Base-by-base conservation (phyloP, 2,888 invertebrate genomes). In the Ecliptopera silaceata region DNA sequence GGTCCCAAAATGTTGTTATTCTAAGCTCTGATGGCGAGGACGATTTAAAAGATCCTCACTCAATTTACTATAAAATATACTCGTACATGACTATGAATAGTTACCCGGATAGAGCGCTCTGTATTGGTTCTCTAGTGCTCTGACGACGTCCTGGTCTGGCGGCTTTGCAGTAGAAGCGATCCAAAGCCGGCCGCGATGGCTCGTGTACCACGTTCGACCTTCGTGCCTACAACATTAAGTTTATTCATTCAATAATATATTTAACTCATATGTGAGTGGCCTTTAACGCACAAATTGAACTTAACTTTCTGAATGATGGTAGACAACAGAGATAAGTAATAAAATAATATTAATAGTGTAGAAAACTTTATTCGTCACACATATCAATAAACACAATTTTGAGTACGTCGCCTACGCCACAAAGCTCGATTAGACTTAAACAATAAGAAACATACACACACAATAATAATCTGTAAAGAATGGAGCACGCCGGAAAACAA, bases 131-230 rank as follows among this genome's bases (percentile, higher is more conserved):
- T 98, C 96, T 15, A 96, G 71, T 0, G 93, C 92, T 5, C 92
- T 83, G 45, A 97, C 92, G 55, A 95, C 93, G 41, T 95, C 94
- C 5, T 88, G 85, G 17, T 94, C 93, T 0, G 97, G 95, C 22
- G 92, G 89, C 83, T 96, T 97, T 1, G 93, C 93, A 0, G 97
- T 96, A 3, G 99, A 94, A 17, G 98, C 98, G 66, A 99, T 97
- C 99, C 99, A 99, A 42, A 99, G 87, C 38, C 97, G 93, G 0
- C 99, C 99, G 71, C 98, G 93, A 83, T 98, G 97, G 42, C 95
- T 92, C 0, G 96, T 95, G 77, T 97, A 98, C 99, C 99, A 99
- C 1, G 94, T 95, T 56, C 99, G 93, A 11, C 98, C 99, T 89
- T 99, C 99, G 81, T 98, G 97, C 39, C 96, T 97, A 72, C 2